Percentiles rank a stretch among this genome's conserved stretches.
These are phyloP conservation scores for Ophion ventricosus DNA, from an alignment of 2,888 invertebrate species.

Conservation along the genomic window DNA sequence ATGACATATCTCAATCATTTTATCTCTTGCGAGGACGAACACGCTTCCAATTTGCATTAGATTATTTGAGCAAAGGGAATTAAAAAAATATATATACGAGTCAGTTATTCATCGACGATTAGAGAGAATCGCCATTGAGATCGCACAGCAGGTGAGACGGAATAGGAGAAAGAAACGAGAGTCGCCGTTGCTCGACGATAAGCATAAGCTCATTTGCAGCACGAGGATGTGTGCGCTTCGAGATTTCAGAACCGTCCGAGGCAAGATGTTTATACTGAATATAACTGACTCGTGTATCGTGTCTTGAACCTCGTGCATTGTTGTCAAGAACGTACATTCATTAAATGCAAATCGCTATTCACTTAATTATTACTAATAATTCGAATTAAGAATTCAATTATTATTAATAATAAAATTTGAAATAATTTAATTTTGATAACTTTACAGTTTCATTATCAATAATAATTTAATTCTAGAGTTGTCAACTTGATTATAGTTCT, in stretches of 20 bases:
- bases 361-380: not conserved
- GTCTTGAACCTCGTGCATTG: conserved; percentile 61
- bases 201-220: conserved; percentile 57
- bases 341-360: not conserved
- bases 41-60: conserved; percentile 57
- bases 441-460: too few relatives aligned
- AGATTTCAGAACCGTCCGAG: conserved; percentile 12
- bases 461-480: too few relatives aligned
- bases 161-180: conserved; percentile 21
- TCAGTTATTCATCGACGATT: conserved; percentile 56
- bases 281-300: conserved; percentile 59
- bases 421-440: too few relatives aligned
- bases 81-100: not conserved
- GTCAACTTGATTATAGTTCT: too few relatives aligned
- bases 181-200: conserved; percentile 20
- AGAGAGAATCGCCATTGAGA: conserved; percentile 44
- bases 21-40: conserved; percentile 37
- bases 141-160: conserved; percentile 54
- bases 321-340: conserved; percentile 58
- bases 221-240: conserved; percentile 7
- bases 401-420: too few relatives aligned
- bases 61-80: conserved; percentile 39
- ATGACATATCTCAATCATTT: conserved; percentile 53
- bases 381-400: not conserved
- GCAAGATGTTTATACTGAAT: conserved; percentile 44